Conservation (phyloP, 2,888 invertebrate species). For the Sinopyrophorus schimmeli region DNA sequence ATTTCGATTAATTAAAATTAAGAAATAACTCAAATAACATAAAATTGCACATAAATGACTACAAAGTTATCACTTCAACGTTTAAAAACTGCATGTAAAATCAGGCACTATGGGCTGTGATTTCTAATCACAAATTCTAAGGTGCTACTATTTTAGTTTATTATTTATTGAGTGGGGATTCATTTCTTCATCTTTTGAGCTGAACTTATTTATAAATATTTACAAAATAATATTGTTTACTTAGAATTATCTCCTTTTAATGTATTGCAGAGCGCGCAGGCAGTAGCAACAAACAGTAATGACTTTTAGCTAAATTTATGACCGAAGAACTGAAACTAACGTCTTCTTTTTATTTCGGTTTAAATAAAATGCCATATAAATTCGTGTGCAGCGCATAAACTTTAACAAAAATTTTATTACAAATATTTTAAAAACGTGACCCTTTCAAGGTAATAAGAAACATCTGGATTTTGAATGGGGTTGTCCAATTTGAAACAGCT, state of each 20-base stretch:
- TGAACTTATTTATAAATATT: constrained; percentile 9
- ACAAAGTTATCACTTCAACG: constrained; percentile 39
- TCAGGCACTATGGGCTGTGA: constrained; percentile 53
- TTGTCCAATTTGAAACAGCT: too few relatives aligned
- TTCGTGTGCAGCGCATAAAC: too few relatives aligned
- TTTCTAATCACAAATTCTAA: constrained; percentile 29
- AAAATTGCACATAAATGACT: constrained; percentile 50
- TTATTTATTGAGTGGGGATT: constrained; percentile 18
- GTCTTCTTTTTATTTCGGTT: too few relatives aligned
- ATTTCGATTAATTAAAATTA: constrained; percentile 29
- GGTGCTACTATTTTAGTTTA: constrained; percentile 13
- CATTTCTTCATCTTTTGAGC: too few relatives aligned
- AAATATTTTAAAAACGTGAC: too few relatives aligned
- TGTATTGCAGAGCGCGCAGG: constrained; percentile 11
- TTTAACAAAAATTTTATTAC: too few relatives aligned
- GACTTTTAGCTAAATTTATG: too few relatives aligned
- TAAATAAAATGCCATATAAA: too few relatives aligned
- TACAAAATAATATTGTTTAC: constrained; percentile 11
- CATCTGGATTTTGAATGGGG: too few relatives aligned
- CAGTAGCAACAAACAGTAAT: too few relatives aligned
- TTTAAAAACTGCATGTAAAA: constrained; percentile 34
- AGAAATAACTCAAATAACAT: constrained; percentile 33
- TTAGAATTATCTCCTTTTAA: constrained; percentile 2
- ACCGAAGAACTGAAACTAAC: too few relatives aligned
- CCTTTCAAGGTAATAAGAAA: too few relatives aligned